phyloP scores from a whole-genome alignment of 1,140 invertebrate species.

The Carposina sasakii region DNA sequence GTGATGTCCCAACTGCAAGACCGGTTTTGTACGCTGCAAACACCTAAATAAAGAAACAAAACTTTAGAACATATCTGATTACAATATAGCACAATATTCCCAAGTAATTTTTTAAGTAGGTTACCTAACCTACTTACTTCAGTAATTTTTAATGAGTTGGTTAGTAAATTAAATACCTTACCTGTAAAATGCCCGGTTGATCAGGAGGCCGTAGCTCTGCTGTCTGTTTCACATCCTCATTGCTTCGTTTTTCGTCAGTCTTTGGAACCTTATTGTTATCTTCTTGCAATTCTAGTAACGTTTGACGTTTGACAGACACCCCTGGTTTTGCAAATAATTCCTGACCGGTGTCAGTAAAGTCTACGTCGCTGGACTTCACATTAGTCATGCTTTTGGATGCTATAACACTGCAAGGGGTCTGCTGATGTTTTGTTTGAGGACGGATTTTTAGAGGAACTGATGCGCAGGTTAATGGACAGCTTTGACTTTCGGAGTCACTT shows the following conservation, averaged over 20 bases:
- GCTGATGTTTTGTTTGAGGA: conserved; percentile 55
- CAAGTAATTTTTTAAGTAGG: too few relatives aligned
- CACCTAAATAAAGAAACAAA: too few relatives aligned
- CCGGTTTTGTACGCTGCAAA: conserved; percentile 97
- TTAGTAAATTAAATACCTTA: conserved; percentile 18
- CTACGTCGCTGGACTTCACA: conserved; percentile 61
- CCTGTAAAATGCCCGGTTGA: conserved; percentile 61
- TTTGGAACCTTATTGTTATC: conserved; percentile 65
- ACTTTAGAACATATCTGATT: too few relatives aligned
- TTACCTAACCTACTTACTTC: too few relatives aligned
- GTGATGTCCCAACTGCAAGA: conserved; percentile 90
- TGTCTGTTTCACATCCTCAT: conserved; percentile 30
- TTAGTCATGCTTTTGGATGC: conserved; percentile 75
- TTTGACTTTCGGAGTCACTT: conserved; percentile 76
- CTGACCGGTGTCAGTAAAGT: conserved; percentile 59
- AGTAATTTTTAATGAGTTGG: too few relatives aligned
- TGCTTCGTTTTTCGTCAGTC: conserved; percentile 49
- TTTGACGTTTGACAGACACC: conserved; percentile 45
- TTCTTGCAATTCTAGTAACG: conserved; percentile 51
- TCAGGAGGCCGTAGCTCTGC: conserved; percentile 36
- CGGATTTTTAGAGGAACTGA: conserved; percentile 67
- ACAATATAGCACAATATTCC: too few relatives aligned
- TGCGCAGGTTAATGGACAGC: conserved; percentile 56
- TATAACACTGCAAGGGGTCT: conserved; percentile 50
- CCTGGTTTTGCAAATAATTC: conserved; percentile 50